These are phyloP conservation scores for Chelonia mydas DNA, from an alignment of 2,797 vertebrate genomes.

Conservation along the genomic window DNA sequence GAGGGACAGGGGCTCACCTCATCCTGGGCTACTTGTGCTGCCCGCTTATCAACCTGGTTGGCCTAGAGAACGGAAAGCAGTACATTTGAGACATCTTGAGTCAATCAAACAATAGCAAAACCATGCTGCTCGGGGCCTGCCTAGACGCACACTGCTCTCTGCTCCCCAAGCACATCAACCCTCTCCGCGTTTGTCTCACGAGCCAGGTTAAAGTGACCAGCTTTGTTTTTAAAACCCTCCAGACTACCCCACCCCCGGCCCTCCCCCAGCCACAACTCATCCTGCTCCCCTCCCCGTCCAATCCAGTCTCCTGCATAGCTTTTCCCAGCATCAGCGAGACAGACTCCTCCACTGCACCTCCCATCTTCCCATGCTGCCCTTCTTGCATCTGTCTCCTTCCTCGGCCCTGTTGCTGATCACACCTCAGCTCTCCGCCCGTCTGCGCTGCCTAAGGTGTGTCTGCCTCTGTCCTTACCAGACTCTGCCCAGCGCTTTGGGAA, in stretches of 20 bases:
- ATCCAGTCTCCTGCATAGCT: background rate
- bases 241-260: background rate
- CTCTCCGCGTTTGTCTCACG: too few species aligned
- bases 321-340: too few species aligned
- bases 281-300: background rate
- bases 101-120: background rate
- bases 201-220: too few species aligned
- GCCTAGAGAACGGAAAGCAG: conserved; percentile 78
- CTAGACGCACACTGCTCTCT: background rate
- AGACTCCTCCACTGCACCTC: too few species aligned
- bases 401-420: background rate
- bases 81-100: background rate
- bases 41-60: conserved; percentile 86
- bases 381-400: too few species aligned
- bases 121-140: background rate
- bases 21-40: conserved; percentile 95
- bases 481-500: background rate
- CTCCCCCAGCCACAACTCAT: background rate
- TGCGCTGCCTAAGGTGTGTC: background rate
- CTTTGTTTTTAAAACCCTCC: background rate
- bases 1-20: conserved; percentile 85
- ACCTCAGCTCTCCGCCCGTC: background rate
- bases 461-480: background rate
- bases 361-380: background rate
- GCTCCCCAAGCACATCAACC: too few species aligned